Evolutionary conservation across 2,113 vertebrate species (phyloP).

Genomic region (Hylia prasina): DNA sequence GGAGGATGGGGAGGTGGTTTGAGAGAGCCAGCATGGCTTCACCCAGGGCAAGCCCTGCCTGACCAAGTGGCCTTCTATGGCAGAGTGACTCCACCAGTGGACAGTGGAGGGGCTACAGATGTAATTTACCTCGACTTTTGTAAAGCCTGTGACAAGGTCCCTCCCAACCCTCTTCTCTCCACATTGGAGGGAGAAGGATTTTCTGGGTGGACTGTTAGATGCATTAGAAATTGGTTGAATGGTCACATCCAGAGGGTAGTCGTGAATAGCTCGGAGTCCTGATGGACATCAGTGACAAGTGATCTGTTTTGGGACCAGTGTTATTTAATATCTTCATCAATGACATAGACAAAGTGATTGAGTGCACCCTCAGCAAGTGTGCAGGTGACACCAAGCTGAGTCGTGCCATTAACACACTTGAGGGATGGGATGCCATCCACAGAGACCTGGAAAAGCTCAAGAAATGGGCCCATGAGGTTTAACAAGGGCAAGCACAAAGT

Average conservation of each 20-base stretch:
- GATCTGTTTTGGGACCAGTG: neutral
- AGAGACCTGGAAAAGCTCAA: neutral
- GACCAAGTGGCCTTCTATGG: neutral
- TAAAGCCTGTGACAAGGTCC: neutral
- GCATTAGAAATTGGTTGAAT: neutral
- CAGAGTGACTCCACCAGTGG: neutral
- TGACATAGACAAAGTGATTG: neutral
- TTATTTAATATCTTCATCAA: neutral
- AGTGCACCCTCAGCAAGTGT: neutral
- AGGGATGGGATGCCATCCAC: neutral
- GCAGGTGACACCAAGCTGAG: neutral
- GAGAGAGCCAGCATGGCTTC: neutral
- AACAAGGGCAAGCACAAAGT: neutral
- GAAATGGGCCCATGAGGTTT: neutral
- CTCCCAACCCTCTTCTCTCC: neutral
- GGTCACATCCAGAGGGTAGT: neutral
- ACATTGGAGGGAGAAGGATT: neutral
- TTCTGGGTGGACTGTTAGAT: neutral
- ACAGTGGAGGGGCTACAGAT: neutral
- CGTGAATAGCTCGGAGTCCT: neutral
- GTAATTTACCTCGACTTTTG: rapidly evolving
- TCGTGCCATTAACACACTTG: neutral
- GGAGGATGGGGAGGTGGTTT: neutral
- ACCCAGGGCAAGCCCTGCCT: neutral
- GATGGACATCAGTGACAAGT: neutral